A percentile compares a stretch with the other conserved stretches of the same genome.
Conservation (phyloP, 1,140 invertebrate genomes). For the Manduca sexta region DNA sequence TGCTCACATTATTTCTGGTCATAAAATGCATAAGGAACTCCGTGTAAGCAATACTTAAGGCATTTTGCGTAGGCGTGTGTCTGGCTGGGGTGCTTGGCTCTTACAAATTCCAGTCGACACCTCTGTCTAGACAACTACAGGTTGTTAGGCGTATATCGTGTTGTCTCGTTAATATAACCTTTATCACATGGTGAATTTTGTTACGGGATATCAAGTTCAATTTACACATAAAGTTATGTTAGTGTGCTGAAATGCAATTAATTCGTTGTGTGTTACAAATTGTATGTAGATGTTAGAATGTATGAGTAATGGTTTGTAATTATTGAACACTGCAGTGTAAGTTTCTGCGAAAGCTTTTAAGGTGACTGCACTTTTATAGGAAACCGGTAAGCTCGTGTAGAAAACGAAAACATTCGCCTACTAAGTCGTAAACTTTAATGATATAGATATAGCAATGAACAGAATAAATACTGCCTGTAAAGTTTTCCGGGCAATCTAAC, state of each 20-base stretch:
- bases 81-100: slow-evolving; percentile 6
- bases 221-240: too few species aligned
- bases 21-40: too few species aligned
- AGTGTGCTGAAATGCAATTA: too few species aligned
- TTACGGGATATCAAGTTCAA: too few species aligned
- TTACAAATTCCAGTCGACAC: slow-evolving; percentile 11
- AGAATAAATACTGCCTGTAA: too few species aligned
- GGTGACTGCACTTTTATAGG: slow-evolving; percentile 60
- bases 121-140: slow-evolving; percentile 14
- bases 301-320: too few species aligned
- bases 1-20: too few species aligned
- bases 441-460: slow-evolving; percentile 27
- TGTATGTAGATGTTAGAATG: too few species aligned
- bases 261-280: too few species aligned
- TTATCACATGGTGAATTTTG: not conserved
- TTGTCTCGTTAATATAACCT: not conserved
- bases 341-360: slow-evolving; percentile 27
- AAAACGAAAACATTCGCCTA: slow-evolving; percentile 43
- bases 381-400: slow-evolving; percentile 24
- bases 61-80: slow-evolving; percentile 2
- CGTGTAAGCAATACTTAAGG: too few species aligned
- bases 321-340: too few species aligned
- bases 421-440: slow-evolving; percentile 38
- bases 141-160: slow-evolving; percentile 4
- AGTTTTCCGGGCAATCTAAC: too few species aligned